Evolutionary conservation across 2,113 vertebrate species (phyloP), one percentile per base, ranked within the genome.

Genomic region (Brachypodius melanocephalos): DNA sequence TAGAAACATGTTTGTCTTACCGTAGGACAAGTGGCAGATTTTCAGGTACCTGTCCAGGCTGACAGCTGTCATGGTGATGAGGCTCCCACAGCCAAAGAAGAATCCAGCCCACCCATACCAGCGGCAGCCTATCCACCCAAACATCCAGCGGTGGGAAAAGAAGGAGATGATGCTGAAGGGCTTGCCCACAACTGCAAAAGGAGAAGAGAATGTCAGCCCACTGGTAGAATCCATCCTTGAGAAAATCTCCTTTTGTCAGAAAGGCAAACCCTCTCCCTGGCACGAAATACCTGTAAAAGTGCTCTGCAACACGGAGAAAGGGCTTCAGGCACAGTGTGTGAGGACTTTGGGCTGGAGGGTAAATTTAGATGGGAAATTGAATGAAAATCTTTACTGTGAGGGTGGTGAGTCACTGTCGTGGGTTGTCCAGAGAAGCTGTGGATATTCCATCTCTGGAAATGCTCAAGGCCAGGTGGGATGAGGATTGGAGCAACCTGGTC

Each of bases 81-180:
- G 99, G 93, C 99, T 99, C 28, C 98, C 99, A 32, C 98, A 98
- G 63, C 99, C 99, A 71, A 99, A 99, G 98, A 99, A 99, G 97
- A 99, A 99, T 10, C 99, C 98, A 4, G 98, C 98, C 99, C 99
- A 99, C 72, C 99, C 99, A 0, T 99, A 99, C 98, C 98, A 99
- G 36, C 97, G 98, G 88, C 99, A 99, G 68, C 98, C 98, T 9
- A 98, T 97, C 99, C 99, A 99, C 65, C 99, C 99, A 14, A 99
- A 99, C 83, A 99, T 80, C 99, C 99, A 99, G 91, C 99, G 98
- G 80, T 99, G 99, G 66, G 97, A 98, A 61, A 99, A 98, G 97
- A 98, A 99, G 66, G 99, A 99, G 59, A 99, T 98, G n/a, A 99
- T 89, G 65, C 98, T 98, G 95, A 99, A 99, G 3, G 99, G 99